These are phyloP conservation scores for Papilio elwesi DNA, from an alignment of 2,888 invertebrate species.

Conservation along the genomic window DNA sequence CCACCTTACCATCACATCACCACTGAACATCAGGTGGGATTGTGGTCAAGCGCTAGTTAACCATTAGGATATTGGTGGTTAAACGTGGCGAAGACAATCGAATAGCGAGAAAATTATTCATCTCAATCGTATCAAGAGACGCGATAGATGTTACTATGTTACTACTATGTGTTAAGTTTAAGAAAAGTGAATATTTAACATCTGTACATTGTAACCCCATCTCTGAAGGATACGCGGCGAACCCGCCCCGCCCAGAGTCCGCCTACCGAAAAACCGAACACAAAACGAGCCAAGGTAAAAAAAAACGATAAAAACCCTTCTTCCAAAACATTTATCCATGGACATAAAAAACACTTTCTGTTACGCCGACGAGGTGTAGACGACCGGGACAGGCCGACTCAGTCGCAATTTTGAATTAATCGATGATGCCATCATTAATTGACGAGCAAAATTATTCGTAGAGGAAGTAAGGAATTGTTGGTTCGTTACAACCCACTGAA, in stretches of 20 bases:
- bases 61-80: too few species aligned
- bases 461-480: background rate
- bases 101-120: slow-evolving; percentile 1
- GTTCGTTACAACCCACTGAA: too few species aligned
- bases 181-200: slow-evolving; percentile 30
- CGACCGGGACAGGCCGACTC: slow-evolving; percentile 8
- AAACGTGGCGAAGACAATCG: too few species aligned
- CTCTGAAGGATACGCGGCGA: slow-evolving; percentile 49
- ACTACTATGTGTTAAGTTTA: slow-evolving; percentile 12
- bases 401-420: slow-evolving; percentile 30
- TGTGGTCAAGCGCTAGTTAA: too few species aligned
- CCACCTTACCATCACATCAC: too few species aligned
- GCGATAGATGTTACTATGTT: background rate
- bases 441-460: background rate
- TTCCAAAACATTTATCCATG: slow-evolving; percentile 58
- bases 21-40: too few species aligned
- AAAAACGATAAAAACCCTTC: slow-evolving; percentile 70
- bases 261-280: slow-evolving; percentile 79
- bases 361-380: slow-evolving; percentile 30
- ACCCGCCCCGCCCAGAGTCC: slow-evolving; percentile 69
- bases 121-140: background rate
- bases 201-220: slow-evolving; percentile 21
- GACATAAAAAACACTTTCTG: slow-evolving; percentile 61
- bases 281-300: slow-evolving; percentile 71
- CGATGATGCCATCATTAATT: background rate